Conservation (phyloP, 2,888 invertebrate genomes). For the Alloscopus bannaensis region DNA sequence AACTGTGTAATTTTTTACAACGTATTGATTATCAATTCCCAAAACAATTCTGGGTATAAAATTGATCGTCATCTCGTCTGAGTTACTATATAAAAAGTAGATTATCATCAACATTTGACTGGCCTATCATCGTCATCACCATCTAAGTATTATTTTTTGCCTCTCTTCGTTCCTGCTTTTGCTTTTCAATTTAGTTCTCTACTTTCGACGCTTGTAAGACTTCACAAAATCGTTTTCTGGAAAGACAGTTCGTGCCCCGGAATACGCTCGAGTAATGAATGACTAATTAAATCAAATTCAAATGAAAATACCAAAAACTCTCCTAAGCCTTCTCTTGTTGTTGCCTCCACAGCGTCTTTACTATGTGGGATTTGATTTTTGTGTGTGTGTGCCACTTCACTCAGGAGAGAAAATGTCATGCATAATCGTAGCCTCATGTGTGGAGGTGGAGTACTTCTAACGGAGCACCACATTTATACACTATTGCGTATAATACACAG, state of each 20-base stretch:
- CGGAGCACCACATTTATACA: no score
- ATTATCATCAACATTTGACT: not conserved
- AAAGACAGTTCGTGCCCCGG: constrained; percentile 62
- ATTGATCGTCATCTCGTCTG: no score
- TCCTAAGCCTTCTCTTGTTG: constrained; percentile 31
- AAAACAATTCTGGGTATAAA: no score
- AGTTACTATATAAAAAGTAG: no score
- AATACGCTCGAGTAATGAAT: constrained; percentile 66
- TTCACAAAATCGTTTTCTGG: constrained; percentile 16
- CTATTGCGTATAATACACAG: not conserved
- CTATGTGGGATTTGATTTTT: no score
- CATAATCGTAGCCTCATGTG: constrained; percentile 2
- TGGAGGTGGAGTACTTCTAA: not conserved
- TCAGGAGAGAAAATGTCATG: no score
- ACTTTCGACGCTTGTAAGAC: no score
- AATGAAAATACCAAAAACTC: constrained; percentile 52
- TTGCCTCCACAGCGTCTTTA: no score
- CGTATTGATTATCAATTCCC: no score
- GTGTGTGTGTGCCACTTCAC: no score
- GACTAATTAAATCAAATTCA: constrained; percentile 65
- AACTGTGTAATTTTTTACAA: no score
- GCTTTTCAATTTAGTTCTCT: not conserved
- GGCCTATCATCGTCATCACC: constrained; percentile 5
- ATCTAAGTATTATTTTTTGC: not conserved
- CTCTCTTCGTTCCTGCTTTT: no score